These are phyloP conservation scores for Operophtera brumata DNA, from an alignment of 2,888 invertebrate species.

Conservation along the genomic window DNA sequence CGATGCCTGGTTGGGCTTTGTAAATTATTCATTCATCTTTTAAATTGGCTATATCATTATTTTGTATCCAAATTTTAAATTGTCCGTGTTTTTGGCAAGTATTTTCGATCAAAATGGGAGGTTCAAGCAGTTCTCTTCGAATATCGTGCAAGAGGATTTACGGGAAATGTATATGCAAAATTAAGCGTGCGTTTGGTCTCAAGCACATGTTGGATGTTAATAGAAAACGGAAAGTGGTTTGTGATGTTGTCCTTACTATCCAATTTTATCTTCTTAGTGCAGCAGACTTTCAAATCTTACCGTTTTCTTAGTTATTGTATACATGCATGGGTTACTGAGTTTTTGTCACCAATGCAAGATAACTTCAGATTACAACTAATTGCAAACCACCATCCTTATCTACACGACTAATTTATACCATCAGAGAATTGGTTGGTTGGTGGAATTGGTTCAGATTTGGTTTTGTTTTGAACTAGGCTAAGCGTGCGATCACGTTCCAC, in stretches of 20 bases:
- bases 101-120: constrained; percentile 47
- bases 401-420: no score
- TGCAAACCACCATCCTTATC: no score
- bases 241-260: not conserved
- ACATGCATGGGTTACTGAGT: no score
- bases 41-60: constrained; percentile 1
- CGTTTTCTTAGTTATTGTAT: no score
- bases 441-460: no score
- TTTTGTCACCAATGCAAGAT: no score
- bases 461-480: no score
- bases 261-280: not conserved
- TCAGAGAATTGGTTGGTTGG: no score
- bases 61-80: constrained; percentile 3
- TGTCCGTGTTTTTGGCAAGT: not conserved
- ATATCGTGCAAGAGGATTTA: constrained; percentile 45
- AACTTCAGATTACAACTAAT: no score
- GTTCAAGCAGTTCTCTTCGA: constrained; percentile 41
- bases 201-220: constrained; percentile 86
- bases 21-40: constrained; percentile 1
- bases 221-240: constrained; percentile 8
- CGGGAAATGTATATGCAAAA: constrained; percentile 36
- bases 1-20: constrained; percentile 29
- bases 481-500: no score
- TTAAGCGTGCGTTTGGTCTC: constrained; percentile 45
- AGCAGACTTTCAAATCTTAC: not conserved